Base-by-base conservation (phyloP, 2,113 vertebrate species). In the Phyllopteryx taeniolatus region DNA sequence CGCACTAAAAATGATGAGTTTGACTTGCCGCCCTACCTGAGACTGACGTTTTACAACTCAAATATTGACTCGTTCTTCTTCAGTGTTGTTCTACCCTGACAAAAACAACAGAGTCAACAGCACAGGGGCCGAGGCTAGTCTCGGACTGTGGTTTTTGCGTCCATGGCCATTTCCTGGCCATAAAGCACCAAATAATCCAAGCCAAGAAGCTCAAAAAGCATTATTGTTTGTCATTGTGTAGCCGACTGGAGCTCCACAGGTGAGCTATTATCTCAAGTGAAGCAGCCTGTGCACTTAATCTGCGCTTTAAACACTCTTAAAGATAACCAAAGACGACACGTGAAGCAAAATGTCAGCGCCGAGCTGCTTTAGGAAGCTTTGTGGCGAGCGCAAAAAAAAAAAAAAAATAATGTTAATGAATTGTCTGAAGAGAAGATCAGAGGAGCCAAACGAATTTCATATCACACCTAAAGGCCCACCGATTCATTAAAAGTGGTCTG, bases 381-480 rank as follows among this genome's bases (percentile, higher is more conserved):
- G 85, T 88, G 81, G 74, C 46, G 83, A 79, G 83, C 84, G 88
- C 80, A 85, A 89, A 88, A 84, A 86, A 90, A 87, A 82, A 80
- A 85, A 90, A 88, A 83, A 86, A 89, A 86, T 80, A 87, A 90
- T 87, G 90, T 85, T 89, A 89, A 91, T 88, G 88, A 90, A 87
- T 88, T 83, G 87, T 90, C 79, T 85, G 85, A 82, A 81, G 46
- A 74, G 83, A 71, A 87, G 85, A 91, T 91, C 87, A 90, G 81
- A 88, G 83, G 71, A 90, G 87, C 88, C 90, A 88, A 86, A 88
- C 83, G 82, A 90, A 88, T 87, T 90, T 86, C 85, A 90, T 89
- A 90, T 90, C 90, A 87, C 89, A 91, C 88, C 90, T 91, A 87
- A 92, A 91, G 90, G 91, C 87, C 88, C 90, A 85, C 80, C 90